Percentiles rank a stretch among this genome's conserved stretches.
Evolutionary conservation across 2,797 vertebrate genomes (phyloP).

Genomic region (Enteromius paludinosus): DNA sequence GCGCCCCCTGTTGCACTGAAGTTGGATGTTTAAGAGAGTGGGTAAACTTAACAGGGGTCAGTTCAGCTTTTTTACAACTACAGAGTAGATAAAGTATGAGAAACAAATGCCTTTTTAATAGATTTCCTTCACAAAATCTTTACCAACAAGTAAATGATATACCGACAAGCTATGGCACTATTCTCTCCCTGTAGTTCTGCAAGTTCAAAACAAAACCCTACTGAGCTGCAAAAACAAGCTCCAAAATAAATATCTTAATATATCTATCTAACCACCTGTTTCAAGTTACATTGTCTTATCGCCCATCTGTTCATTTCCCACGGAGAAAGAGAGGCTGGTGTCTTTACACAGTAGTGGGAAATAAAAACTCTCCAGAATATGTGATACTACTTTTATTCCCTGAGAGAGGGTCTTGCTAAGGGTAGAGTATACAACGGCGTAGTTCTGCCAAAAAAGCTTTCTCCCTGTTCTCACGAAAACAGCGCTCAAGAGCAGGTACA

Average conservation of each 20-base stretch:
- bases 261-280: constrained; percentile 21
- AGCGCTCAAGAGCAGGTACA: constrained; percentile 45
- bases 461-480: background rate
- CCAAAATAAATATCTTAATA: constrained; percentile 7
- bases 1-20: constrained; percentile 9
- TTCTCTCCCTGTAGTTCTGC: background rate
- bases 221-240: background rate
- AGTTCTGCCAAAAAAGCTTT: background rate
- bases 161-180: background rate
- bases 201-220: background rate
- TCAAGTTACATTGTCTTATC: constrained; percentile 25
- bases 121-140: background rate
- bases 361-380: constrained; percentile 31
- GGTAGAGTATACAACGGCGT: constrained; percentile 12
- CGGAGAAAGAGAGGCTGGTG: background rate
- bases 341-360: constrained; percentile 15
- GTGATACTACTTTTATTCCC: constrained; percentile 20
- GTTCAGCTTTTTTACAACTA: background rate
- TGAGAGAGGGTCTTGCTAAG: background rate
- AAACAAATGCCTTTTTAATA: background rate
- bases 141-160: constrained; percentile 7
- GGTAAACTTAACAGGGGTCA: background rate
- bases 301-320: constrained; percentile 38
- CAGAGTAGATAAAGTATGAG: background rate
- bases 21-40: background rate